A percentile compares a stretch with the other conserved stretches of the same genome.
Conservation (phyloP, 2,113 vertebrate species). For the Grammomys dolichurus region DNA sequence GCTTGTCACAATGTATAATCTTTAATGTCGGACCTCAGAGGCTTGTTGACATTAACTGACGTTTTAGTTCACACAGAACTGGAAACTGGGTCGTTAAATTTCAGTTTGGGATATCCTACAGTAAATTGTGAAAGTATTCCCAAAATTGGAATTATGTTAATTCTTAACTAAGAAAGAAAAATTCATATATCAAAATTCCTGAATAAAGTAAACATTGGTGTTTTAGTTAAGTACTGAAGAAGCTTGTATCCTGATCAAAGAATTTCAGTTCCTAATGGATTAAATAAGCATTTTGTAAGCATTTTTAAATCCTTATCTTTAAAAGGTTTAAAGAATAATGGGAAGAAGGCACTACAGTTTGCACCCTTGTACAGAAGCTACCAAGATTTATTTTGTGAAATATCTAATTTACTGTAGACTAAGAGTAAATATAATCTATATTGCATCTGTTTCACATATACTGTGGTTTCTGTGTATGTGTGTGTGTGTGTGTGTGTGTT, state of each 20-base stretch:
- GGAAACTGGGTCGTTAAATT: neutral
- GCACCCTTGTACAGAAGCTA: neutral
- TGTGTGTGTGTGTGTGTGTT: neutral
- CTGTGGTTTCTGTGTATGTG: neutral
- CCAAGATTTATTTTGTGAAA: neutral
- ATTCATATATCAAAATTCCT: neutral
- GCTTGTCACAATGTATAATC: neutral
- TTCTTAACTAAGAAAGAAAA: neutral
- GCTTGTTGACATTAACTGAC: neutral
- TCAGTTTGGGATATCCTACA: neutral
- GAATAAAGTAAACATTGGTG: neutral
- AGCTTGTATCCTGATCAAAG: neutral
- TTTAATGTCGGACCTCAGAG: neutral
- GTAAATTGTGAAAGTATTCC: slow-evolving; percentile 27
- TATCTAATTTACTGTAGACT: neutral
- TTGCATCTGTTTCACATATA: neutral
- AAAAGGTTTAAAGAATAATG: slow-evolving; percentile 3
- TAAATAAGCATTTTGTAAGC: neutral
- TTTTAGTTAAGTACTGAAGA: slow-evolving; percentile 8
- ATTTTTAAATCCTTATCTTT: neutral
- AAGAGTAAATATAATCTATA: neutral
- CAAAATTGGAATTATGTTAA: neutral
- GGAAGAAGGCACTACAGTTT: neutral
- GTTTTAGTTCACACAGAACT: neutral
- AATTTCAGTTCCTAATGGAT: neutral